phyloP scores from a whole-genome alignment of 2,113 vertebrate genomes.

The Corapipo altera region DNA sequence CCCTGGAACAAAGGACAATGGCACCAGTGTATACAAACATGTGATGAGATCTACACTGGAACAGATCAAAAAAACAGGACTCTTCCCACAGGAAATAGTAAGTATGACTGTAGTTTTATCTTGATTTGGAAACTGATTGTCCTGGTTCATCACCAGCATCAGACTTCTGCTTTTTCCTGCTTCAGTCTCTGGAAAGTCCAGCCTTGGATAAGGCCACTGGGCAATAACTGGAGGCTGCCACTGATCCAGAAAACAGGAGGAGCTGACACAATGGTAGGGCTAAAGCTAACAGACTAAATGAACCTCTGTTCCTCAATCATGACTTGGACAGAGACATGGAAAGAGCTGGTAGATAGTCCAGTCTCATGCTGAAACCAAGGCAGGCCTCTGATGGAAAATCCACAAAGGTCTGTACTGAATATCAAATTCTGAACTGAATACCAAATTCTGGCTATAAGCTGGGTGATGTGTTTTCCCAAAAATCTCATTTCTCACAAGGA shows the following conservation, averaged over 20 bases:
- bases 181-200: slow-evolving; percentile 35
- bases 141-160: not conserved
- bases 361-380: not conserved
- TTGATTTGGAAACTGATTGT: slow-evolving; percentile 21
- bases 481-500: not conserved
- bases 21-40: not conserved
- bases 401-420: not conserved
- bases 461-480: not conserved
- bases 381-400: not conserved
- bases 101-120: not conserved
- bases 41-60: not conserved
- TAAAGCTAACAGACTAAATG: not conserved
- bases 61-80: not conserved
- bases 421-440: not conserved
- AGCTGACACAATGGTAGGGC: slow-evolving; percentile 4
- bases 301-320: not conserved
- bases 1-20: slow-evolving; percentile 12
- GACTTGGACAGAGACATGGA: slow-evolving; percentile 1
- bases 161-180: not conserved
- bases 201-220: slow-evolving; percentile 5
- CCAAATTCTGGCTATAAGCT: not conserved
- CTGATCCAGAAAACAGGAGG: slow-evolving; percentile 8
- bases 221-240: slow-evolving; percentile 1
- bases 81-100: not conserved
- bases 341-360: not conserved